phyloP scores from a whole-genome alignment of 2,797 vertebrate species.

The Petrocephalus sullivani region DNA sequence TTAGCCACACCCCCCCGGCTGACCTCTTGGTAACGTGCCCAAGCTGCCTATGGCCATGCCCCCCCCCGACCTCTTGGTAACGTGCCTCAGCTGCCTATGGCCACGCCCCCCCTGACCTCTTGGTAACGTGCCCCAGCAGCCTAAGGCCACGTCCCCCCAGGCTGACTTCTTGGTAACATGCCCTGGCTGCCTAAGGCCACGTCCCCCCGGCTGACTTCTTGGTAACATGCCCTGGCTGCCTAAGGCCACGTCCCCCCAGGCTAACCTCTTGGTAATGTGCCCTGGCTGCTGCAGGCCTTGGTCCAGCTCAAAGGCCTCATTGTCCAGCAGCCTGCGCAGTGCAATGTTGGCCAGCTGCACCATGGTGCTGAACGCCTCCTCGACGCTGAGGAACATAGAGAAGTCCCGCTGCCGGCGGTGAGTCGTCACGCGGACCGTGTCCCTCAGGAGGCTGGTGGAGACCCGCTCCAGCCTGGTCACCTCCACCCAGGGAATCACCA shows the following conservation, averaged over 20 bases:
- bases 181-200: background rate
- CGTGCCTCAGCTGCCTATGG: background rate
- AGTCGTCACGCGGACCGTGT: conserved; percentile 77
- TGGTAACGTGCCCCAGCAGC: conserved; percentile 51
- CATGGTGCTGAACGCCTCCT: conserved; percentile 79
- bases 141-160: background rate
- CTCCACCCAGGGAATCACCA: conserved; percentile 87
- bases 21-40: too few species aligned
- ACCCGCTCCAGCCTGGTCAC: conserved; percentile 84
- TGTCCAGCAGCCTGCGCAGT: conserved; percentile 84
- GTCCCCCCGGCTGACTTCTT: conserved; percentile 67
- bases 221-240: conserved; percentile 42
- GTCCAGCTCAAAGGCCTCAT: conserved; percentile 83
- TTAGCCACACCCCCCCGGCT: background rate
- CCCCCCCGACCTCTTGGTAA: conserved; percentile 73
- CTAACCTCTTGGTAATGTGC: conserved; percentile 85
- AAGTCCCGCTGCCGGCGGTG: conserved; percentile 81
- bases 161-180: conserved; percentile 75
- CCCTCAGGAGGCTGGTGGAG: conserved; percentile 78
- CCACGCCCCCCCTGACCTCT: conserved; percentile 62
- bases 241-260: background rate
- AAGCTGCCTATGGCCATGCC: background rate
- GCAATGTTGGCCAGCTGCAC: conserved; percentile 89
- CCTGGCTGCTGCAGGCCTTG: conserved; percentile 77
- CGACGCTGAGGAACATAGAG: conserved; percentile 87